Evolutionary conservation across 2,888 invertebrate genomes (phyloP).

Genomic region (Empis livida): DNA sequence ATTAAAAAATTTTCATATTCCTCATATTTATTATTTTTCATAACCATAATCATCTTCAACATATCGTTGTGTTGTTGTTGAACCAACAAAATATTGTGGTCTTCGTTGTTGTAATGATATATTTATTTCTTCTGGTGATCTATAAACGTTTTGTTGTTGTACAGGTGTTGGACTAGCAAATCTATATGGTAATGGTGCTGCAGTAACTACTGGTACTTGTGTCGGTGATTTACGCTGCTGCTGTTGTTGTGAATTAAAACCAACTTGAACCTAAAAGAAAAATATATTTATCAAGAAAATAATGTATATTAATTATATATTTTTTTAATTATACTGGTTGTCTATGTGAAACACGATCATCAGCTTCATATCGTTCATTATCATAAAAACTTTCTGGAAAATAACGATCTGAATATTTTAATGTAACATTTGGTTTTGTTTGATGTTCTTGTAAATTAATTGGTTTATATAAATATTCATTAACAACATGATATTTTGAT

Average conservation of each 20-base stretch:
- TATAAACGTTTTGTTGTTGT: conserved; percentile 56
- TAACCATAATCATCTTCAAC: conserved; percentile 11
- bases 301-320: neutral
- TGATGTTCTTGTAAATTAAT: conserved; percentile 73
- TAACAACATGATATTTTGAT: conserved; percentile 81
- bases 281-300: neutral
- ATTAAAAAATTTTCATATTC: neutral
- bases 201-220: conserved; percentile 23
- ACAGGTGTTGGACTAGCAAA: conserved; percentile 32
- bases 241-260: conserved; percentile 23
- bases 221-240: conserved; percentile 10
- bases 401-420: conserved; percentile 70
- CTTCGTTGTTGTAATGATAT: conserved; percentile 72
- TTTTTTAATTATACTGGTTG: conserved; percentile 19
- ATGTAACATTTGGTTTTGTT: conserved; percentile 63
- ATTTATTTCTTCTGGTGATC: conserved; percentile 76
- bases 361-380: conserved; percentile 38
- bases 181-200: conserved; percentile 26
- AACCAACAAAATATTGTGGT: conserved; percentile 39
- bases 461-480: conserved; percentile 83
- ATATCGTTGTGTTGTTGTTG: conserved; percentile 21
- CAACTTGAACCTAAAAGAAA: conserved; percentile 26
- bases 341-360: conserved; percentile 29
- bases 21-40: conserved; percentile 11
- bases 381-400: conserved; percentile 69